These are phyloP conservation scores for Lithodes maja DNA, from an alignment of 2,888 invertebrate genomes.

Conservation along the genomic window DNA sequence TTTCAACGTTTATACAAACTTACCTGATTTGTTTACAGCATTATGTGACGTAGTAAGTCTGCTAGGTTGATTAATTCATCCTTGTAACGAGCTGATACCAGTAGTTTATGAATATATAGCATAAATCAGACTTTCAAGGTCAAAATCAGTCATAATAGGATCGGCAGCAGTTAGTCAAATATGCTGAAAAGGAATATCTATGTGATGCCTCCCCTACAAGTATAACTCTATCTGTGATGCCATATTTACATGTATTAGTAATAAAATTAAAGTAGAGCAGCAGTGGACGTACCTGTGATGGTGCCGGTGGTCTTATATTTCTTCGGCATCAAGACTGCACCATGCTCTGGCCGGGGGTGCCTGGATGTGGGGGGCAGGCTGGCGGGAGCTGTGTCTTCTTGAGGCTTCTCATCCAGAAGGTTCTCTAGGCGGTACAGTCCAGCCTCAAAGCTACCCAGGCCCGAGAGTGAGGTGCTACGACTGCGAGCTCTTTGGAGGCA, in stretches of 20 bases:
- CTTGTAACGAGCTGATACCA: too few species aligned
- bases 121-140: too few species aligned
- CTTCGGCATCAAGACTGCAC: constrained; percentile 45
- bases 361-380: constrained; percentile 18
- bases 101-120: too few species aligned
- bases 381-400: not conserved
- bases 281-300: constrained; percentile 57
- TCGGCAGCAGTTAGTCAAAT: too few species aligned
- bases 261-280: not conserved
- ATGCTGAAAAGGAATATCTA: not conserved
- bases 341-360: constrained; percentile 33
- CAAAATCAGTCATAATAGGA: too few species aligned
- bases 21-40: too few species aligned
- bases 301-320: constrained; percentile 52
- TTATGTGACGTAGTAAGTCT: too few species aligned
- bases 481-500: constrained; percentile 57
- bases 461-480: constrained; percentile 44
- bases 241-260: not conserved
- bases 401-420: constrained; percentile 37
- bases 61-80: too few species aligned
- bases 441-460: constrained; percentile 60
- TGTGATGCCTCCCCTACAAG: not conserved
- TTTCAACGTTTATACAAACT: too few species aligned
- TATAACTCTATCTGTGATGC: not conserved
- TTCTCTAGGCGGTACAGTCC: constrained; percentile 57